A percentile compares a stretch with the other conserved stretches of the same genome.
Evolutionary conservation across 2,797 vertebrate species (phyloP).

Genomic region (Pogoniulus pusillus): DNA sequence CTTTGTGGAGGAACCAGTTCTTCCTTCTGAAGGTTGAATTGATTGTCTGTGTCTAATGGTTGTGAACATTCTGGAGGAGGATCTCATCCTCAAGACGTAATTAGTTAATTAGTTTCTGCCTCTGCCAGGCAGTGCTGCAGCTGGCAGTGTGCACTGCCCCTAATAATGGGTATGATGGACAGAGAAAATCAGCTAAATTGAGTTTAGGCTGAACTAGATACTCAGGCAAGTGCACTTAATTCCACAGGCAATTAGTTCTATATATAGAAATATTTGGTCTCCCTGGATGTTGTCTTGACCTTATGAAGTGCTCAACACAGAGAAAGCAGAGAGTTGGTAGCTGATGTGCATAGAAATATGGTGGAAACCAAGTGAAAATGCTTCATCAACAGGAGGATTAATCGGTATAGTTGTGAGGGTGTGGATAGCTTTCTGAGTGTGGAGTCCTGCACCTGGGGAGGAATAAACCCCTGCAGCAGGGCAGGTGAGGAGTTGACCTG

Average conservation of each 20-base stretch:
- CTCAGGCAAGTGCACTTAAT: constrained; percentile 53
- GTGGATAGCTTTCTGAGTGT: neutral
- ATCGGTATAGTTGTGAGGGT: neutral
- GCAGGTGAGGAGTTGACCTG: too few relatives aligned
- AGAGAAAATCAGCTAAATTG: constrained; percentile 58
- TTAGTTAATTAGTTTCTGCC: constrained; percentile 36
- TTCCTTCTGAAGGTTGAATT: neutral
- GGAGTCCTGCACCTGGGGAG: too few relatives aligned
- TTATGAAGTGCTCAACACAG: neutral
- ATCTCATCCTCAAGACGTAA: constrained; percentile 4
- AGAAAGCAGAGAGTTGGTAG: neutral
- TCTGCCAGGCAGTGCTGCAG: constrained; percentile 35
- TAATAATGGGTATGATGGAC: constrained; percentile 44
- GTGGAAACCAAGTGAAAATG: neutral
- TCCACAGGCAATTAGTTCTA: constrained; percentile 60
- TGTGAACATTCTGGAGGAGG: neutral
- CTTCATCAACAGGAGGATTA: neutral
- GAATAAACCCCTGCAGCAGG: too few relatives aligned
- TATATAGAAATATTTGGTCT: constrained; percentile 57
- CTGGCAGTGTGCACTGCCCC: neutral
- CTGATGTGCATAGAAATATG: neutral
- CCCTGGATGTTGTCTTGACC: constrained; percentile 20
- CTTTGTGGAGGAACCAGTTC: neutral
- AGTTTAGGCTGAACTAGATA: constrained; percentile 64
- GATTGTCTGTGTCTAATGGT: neutral